Evolutionary conservation across 2,797 vertebrate genomes (phyloP).

Genomic region (Phrynocephalus forsythii): DNA sequence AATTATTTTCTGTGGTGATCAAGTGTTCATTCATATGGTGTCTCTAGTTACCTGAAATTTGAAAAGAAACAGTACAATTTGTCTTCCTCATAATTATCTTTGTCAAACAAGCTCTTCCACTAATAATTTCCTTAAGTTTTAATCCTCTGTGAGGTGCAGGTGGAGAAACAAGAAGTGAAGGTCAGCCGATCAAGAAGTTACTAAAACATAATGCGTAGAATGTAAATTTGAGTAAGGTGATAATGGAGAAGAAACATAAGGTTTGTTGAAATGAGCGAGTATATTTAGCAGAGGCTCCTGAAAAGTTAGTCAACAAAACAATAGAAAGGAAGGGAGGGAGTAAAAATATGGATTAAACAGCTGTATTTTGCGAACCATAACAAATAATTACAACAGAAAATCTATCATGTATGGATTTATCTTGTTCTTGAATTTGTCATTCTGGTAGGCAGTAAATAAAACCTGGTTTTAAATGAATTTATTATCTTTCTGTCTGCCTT

Average conservation of each 20-base stretch:
- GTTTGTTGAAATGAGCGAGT: neutral
- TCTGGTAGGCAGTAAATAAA: constrained; percentile 6
- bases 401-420: neutral
- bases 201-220: neutral
- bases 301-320: neutral
- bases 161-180: neutral
- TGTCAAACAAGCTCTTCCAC: neutral
- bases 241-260: neutral
- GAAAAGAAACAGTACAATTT: neutral
- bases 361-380: neutral
- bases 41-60: too few relatives aligned
- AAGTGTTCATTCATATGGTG: neutral
- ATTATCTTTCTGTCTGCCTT: neutral
- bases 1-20: neutral
- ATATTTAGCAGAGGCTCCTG: neutral
- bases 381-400: neutral
- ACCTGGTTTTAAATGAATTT: neutral
- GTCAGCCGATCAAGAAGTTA: neutral
- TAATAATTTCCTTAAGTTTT: neutral
- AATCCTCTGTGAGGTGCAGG: neutral
- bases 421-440: constrained; percentile 1
- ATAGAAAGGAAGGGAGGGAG: neutral
- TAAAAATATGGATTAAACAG: neutral
- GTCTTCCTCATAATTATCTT: neutral
- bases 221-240: neutral